These are phyloP conservation scores for Ormyrus labotus DNA, from an alignment of 2,888 invertebrate genomes.

Conservation along the genomic window DNA sequence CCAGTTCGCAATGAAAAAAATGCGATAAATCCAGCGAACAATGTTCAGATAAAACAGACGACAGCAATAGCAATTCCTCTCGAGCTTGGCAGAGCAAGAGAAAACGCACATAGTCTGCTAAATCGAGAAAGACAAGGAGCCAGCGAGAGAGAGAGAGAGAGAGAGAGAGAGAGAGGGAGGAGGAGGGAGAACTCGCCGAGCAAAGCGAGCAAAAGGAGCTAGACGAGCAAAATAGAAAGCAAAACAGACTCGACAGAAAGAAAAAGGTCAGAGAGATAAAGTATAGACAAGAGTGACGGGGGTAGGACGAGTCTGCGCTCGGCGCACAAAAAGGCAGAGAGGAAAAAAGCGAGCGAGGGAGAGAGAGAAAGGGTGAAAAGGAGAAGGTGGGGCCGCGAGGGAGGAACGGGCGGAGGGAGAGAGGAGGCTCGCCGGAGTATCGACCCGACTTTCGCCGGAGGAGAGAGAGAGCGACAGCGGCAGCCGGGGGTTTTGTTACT, in stretches of 20 bases:
- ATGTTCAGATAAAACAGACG: neutral
- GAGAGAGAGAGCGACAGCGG: constrained; percentile 9
- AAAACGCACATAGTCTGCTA: neutral
- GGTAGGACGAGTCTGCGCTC: constrained; percentile 35
- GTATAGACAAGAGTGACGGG: constrained; percentile 18
- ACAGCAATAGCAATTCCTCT: neutral
- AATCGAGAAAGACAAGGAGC: neutral
- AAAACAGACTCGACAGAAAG: constrained; percentile 49
- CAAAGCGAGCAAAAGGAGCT: constrained; percentile 47
- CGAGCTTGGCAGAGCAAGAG: neutral
- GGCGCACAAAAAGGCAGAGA: constrained; percentile 11
- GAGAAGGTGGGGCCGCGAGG: constrained; percentile 57
- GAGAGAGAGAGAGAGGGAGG: constrained; percentile 57
- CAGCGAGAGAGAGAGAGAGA: neutral
- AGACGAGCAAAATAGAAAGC: constrained; percentile 50
- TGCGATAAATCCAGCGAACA: no score
- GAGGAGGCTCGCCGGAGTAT: constrained; percentile 71
- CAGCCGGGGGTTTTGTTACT: constrained; percentile 72
- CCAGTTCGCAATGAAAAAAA: no score
- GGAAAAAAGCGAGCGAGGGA: constrained; percentile 35
- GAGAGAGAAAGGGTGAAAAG: constrained; percentile 55
- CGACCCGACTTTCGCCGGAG: constrained; percentile 69
- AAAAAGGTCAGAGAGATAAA: constrained; percentile 48
- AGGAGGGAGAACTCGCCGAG: no score
- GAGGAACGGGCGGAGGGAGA: constrained; percentile 46